Evolutionary conservation across 2,113 vertebrate species (phyloP).

Genomic region (Cinclus cinclus): DNA sequence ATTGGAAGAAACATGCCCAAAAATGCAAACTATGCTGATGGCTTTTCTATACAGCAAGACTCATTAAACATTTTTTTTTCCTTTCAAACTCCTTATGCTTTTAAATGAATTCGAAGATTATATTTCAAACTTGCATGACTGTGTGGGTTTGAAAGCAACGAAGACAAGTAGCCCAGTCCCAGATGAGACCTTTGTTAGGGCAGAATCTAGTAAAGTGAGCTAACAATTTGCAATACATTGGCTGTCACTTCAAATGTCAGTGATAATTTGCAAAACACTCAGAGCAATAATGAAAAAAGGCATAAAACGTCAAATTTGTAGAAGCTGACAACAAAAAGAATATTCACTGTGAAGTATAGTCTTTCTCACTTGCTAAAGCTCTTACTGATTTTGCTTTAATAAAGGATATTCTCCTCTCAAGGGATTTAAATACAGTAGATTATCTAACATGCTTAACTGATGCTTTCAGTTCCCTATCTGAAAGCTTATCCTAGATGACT

Average conservation of each 20-base stretch:
- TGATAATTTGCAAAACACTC: slow-evolving; percentile 43
- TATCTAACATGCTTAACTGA: slow-evolving; percentile 34
- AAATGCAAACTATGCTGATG: neutral
- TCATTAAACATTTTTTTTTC: neutral
- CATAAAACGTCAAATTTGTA: slow-evolving; percentile 23
- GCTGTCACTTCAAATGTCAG: slow-evolving; percentile 45
- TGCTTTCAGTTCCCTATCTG: neutral
- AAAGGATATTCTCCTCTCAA: slow-evolving; percentile 39
- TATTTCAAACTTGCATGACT: slow-evolving; percentile 8
- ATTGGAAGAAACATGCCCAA: neutral
- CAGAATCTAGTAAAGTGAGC: slow-evolving; percentile 30
- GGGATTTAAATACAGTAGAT: slow-evolving; percentile 44
- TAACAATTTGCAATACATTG: slow-evolving; percentile 19
- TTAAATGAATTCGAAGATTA: neutral
- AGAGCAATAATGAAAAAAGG: slow-evolving; percentile 13
- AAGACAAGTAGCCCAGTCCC: slow-evolving; percentile 30
- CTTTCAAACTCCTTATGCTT: neutral
- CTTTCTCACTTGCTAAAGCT: slow-evolving; percentile 31
- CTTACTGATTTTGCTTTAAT: slow-evolving; percentile 34
- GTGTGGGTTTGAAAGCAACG: slow-evolving; percentile 35
- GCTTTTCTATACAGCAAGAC: neutral
- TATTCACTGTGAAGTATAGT: slow-evolving; percentile 26
- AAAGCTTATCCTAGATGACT: neutral
- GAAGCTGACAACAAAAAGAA: slow-evolving; percentile 43
- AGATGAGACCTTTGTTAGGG: slow-evolving; percentile 36